A percentile compares a stretch with the other conserved stretches of the same genome.
These are phyloP conservation scores for Phrynocephalus versicolor DNA, from an alignment of 2,113 vertebrate genomes.

Conservation along the genomic window DNA sequence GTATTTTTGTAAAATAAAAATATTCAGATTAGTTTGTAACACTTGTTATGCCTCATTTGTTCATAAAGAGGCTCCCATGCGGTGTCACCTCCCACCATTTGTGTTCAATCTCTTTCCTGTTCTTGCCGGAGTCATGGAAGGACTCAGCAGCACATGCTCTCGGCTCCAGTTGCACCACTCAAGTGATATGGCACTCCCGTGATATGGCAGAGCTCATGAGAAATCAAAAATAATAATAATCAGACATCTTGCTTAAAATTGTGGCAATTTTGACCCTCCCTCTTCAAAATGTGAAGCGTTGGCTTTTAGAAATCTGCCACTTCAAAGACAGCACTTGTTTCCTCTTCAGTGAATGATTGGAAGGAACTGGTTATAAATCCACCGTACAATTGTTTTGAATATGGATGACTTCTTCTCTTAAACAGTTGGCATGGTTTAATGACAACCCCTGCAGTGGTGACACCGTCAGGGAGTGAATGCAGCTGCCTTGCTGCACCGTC, in stretches of 20 bases:
- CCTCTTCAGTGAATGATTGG: slow-evolving; percentile 56
- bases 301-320: slow-evolving; percentile 52
- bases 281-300: slow-evolving; percentile 53
- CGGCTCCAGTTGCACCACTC: neutral
- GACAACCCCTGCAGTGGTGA: slow-evolving; percentile 61
- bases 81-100: slow-evolving; percentile 33
- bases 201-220: neutral
- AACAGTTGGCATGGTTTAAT: slow-evolving; percentile 60
- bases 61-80: neutral
- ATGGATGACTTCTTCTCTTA: slow-evolving; percentile 63
- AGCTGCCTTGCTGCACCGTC: slow-evolving; percentile 54
- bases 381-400: slow-evolving; percentile 60
- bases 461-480: slow-evolving; percentile 54
- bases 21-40: slow-evolving; percentile 13
- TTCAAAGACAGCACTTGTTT: slow-evolving; percentile 54
- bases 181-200: neutral
- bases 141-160: slow-evolving; percentile 35
- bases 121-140: slow-evolving; percentile 44
- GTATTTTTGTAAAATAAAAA: slow-evolving; percentile 11
- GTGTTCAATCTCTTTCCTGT: slow-evolving; percentile 38
- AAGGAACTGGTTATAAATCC: slow-evolving; percentile 66
- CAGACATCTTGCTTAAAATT: slow-evolving; percentile 56
- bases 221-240: slow-evolving; percentile 55
- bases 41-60: neutral
- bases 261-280: slow-evolving; percentile 39